A percentile compares a stretch with the other conserved stretches of the same genome.
phyloP scores from a whole-genome alignment of 1,140 invertebrate genomes.

The Branchinecta lynchi region DNA sequence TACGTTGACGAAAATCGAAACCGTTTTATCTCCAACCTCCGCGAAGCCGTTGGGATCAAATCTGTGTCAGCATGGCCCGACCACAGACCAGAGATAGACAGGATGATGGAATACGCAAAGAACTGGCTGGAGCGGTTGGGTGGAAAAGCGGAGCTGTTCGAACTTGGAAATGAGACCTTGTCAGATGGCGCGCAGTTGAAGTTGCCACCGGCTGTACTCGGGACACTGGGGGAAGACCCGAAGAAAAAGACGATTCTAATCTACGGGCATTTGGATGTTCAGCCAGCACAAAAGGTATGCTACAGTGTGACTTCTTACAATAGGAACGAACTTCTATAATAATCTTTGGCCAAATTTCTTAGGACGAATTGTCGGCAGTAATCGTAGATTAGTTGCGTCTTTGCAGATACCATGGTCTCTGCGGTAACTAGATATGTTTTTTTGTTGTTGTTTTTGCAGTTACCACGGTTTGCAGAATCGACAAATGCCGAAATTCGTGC shows the following conservation, averaged over 20 bases:
- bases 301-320: background rate
- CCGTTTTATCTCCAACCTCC: slow-evolving; percentile 60
- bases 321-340: no score
- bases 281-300: slow-evolving; percentile 69
- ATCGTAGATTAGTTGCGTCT: no score
- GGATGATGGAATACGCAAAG: slow-evolving; percentile 66
- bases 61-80: slow-evolving; percentile 88
- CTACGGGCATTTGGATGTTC: slow-evolving; percentile 97
- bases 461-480: no score
- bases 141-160: slow-evolving; percentile 51
- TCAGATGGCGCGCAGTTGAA: slow-evolving; percentile 52
- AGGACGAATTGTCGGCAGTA: no score
- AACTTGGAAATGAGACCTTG: slow-evolving; percentile 57
- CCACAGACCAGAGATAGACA: slow-evolving; percentile 49
- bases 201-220: slow-evolving; percentile 78
- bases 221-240: slow-evolving; percentile 60
- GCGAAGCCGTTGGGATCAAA: slow-evolving; percentile 78
- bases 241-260: slow-evolving; percentile 80
- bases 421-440: no score
- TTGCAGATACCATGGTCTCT: no score
- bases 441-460: no score
- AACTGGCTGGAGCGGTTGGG: slow-evolving; percentile 57
- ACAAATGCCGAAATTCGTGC: no score
- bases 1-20: slow-evolving; percentile 59
- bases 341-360: no score